Evolutionary conservation across 2,113 vertebrate genomes (phyloP).

Genomic region (Nipponia nippon): DNA sequence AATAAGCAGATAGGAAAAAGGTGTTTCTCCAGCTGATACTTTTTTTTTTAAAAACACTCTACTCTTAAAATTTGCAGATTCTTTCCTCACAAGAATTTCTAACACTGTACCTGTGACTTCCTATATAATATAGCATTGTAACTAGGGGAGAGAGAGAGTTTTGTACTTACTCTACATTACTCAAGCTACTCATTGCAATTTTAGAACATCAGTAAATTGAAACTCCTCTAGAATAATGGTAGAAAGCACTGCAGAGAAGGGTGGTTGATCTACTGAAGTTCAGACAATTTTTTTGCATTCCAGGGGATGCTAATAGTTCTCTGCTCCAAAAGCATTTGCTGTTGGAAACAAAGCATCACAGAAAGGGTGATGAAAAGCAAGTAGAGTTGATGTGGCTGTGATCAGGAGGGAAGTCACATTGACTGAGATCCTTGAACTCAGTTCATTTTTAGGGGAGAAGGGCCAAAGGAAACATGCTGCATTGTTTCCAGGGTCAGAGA

Average conservation of each 20-base stretch:
- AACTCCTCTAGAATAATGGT: background rate
- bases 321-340: background rate
- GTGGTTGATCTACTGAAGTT: background rate
- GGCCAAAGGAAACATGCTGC: background rate
- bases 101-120: background rate
- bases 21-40: background rate
- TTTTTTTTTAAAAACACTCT: background rate
- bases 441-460: background rate
- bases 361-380: background rate
- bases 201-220: background rate
- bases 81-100: background rate
- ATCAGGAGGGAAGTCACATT: background rate
- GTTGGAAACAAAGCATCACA: background rate
- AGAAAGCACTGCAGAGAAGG: background rate
- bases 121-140: background rate
- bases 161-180: background rate
- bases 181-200: background rate
- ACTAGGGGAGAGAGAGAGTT: background rate
- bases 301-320: too few relatives aligned
- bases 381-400: background rate
- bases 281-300: background rate
- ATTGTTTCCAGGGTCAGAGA: background rate
- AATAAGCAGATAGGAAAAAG: background rate
- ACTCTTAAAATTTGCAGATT: background rate
- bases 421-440: background rate